Evolutionary conservation across 2,888 invertebrate genomes (phyloP).

Genomic region (Drosophila setosimentum): DNA sequence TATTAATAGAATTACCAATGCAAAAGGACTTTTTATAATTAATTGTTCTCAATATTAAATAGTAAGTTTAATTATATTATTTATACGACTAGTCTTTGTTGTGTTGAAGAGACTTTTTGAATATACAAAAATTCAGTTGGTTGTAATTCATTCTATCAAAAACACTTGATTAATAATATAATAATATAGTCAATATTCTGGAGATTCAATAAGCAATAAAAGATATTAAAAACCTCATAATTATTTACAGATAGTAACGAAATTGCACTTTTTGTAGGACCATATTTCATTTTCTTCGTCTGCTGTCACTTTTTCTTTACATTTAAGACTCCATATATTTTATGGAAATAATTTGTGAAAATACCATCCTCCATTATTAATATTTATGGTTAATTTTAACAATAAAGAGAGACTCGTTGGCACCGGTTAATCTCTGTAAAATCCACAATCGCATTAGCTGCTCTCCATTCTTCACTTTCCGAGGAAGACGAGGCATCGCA

Average conservation of each 20-base stretch:
- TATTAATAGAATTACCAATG: too few relatives aligned
- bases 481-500: slow-evolving; percentile 15
- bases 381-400: not conserved
- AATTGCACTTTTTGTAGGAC: not conserved
- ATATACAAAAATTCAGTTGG: not conserved
- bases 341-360: not conserved
- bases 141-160: not conserved
- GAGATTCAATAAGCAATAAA: not conserved
- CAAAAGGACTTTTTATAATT: too few relatives aligned
- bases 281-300: not conserved
- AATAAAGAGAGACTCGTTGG: slow-evolving; percentile 29
- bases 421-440: slow-evolving; percentile 9
- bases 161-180: not conserved
- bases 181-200: not conserved
- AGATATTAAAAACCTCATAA: not conserved
- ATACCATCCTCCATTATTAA: too few relatives aligned
- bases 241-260: not conserved
- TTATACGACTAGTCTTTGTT: too few relatives aligned
- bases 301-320: not conserved
- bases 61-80: not conserved
- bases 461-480: slow-evolving; percentile 7
- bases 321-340: too few relatives aligned
- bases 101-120: not conserved
- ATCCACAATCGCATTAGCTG: slow-evolving; percentile 37
- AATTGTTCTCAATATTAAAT: not conserved